Evolutionary conservation across 2,888 invertebrate genomes (phyloP).

Genomic region (Sarcophaga carnaria): DNA sequence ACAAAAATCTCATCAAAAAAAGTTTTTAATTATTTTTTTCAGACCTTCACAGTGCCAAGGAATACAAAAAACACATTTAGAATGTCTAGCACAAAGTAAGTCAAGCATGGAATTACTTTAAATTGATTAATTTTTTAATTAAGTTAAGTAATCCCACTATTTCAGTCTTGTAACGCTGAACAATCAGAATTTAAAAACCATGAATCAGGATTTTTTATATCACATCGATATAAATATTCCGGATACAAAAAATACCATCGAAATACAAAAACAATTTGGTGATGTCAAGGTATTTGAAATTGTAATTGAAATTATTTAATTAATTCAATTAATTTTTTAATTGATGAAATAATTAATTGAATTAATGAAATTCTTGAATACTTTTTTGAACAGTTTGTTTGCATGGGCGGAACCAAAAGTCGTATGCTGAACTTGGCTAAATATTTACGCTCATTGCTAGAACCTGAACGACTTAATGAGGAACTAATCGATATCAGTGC

Average conservation of each 20-base stretch:
- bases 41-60: no score
- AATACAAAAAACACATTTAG: not conserved
- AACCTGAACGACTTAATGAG: slow-evolving; percentile 90
- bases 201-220: slow-evolving; percentile 88
- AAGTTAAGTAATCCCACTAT: not conserved
- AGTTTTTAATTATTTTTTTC: no score
- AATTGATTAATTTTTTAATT: not conserved
- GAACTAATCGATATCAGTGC: slow-evolving; percentile 92
- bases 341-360: no score
- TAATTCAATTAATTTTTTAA: no score
- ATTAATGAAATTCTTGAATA: not conserved
- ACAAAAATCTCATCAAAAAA: no score
- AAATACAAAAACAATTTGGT: slow-evolving; percentile 94
- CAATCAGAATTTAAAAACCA: slow-evolving; percentile 71
- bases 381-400: slow-evolving; percentile 88
- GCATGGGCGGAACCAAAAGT: slow-evolving; percentile 96
- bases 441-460: slow-evolving; percentile 91
- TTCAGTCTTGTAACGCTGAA: slow-evolving; percentile 57
- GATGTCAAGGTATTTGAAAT: slow-evolving; percentile 90
- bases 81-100: slow-evolving; percentile 32
- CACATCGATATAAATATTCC: slow-evolving; percentile 94
- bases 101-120: not conserved
- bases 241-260: slow-evolving; percentile 86
- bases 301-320: no score
- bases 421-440: slow-evolving; percentile 95